phyloP scores from a whole-genome alignment of 2,888 invertebrate genomes.

The Cryptocephalus moraei region DNA sequence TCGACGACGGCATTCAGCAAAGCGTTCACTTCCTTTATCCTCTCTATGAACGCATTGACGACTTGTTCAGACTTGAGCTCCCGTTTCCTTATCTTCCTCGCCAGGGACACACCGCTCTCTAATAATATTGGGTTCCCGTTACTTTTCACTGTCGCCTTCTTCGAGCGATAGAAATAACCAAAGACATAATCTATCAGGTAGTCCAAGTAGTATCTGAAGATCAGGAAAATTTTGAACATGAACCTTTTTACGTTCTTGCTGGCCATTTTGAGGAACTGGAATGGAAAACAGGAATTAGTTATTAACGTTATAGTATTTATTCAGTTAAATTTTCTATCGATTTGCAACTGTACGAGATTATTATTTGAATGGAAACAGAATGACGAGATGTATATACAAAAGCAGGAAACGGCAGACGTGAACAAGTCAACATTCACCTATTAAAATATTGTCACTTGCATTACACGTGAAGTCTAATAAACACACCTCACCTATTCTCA shows the following conservation, averaged over 20 bases:
- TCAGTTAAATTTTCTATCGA: too few relatives aligned
- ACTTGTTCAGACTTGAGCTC: slow-evolving; percentile 57
- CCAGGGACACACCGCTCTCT: slow-evolving; percentile 58
- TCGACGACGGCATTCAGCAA: slow-evolving; percentile 77
- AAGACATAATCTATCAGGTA: slow-evolving; percentile 37
- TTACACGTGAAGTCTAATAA: too few relatives aligned
- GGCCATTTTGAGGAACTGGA: background rate
- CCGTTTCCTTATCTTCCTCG: slow-evolving; percentile 53
- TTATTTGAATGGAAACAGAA: too few relatives aligned
- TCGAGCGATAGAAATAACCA: slow-evolving; percentile 32
- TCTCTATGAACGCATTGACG: slow-evolving; percentile 61
- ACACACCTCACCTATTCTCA: too few relatives aligned
- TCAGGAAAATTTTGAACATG: slow-evolving; percentile 10
- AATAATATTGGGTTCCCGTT: slow-evolving; percentile 37
- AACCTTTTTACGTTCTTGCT: slow-evolving; percentile 6
- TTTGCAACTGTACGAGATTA: too few relatives aligned
- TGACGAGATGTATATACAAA: too few relatives aligned
- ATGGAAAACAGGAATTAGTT: too few relatives aligned
- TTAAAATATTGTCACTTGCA: too few relatives aligned
- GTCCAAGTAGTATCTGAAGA: slow-evolving; percentile 43
- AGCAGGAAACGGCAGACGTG: too few relatives aligned
- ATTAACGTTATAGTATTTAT: too few relatives aligned
- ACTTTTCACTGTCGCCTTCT: slow-evolving; percentile 31
- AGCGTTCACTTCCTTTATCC: slow-evolving; percentile 65
- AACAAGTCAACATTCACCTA: too few relatives aligned